Evolutionary conservation across 2,113 vertebrate species (phyloP).

Genomic region (Eptatretus burgeri): DNA sequence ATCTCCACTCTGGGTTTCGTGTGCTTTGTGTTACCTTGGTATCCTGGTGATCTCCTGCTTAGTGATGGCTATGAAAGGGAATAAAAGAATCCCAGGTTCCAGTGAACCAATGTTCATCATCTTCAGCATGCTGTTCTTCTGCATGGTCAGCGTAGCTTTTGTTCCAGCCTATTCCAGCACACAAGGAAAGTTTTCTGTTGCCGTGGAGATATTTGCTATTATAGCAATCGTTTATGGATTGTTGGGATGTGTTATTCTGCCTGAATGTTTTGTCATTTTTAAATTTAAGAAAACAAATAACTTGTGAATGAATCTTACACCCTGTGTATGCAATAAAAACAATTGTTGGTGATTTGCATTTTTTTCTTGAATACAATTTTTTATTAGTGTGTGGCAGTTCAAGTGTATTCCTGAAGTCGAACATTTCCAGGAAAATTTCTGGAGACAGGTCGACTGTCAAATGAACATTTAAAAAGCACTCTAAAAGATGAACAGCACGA

Average conservation of each 20-base stretch:
- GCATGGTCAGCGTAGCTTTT: conserved; percentile 1
- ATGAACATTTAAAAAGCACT: too few relatives aligned
- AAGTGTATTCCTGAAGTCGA: too few relatives aligned
- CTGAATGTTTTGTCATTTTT: background rate
- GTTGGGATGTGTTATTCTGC: background rate
- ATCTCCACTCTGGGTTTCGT: background rate
- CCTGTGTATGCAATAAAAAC: too few relatives aligned
- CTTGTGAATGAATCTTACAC: too few relatives aligned
- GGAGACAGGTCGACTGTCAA: too few relatives aligned
- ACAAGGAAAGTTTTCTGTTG: background rate
- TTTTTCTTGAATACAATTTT: too few relatives aligned
- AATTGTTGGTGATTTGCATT: too few relatives aligned
- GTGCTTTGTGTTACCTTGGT: conserved; percentile 3
- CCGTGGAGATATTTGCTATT: background rate
- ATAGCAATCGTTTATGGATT: background rate
- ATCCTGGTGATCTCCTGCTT: conserved; percentile 1
- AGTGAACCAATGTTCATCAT: conserved; percentile 2
- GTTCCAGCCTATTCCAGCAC: background rate
- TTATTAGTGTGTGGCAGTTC: too few relatives aligned
- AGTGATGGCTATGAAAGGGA: background rate
- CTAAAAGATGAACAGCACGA: too few relatives aligned
- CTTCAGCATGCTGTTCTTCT: conserved; percentile 4
- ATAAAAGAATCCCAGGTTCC: background rate
- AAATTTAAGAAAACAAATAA: too few relatives aligned
- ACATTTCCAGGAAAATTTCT: too few relatives aligned